Base-by-base conservation (phyloP, 2,888 invertebrate species). In the Perithous albicinctus region DNA sequence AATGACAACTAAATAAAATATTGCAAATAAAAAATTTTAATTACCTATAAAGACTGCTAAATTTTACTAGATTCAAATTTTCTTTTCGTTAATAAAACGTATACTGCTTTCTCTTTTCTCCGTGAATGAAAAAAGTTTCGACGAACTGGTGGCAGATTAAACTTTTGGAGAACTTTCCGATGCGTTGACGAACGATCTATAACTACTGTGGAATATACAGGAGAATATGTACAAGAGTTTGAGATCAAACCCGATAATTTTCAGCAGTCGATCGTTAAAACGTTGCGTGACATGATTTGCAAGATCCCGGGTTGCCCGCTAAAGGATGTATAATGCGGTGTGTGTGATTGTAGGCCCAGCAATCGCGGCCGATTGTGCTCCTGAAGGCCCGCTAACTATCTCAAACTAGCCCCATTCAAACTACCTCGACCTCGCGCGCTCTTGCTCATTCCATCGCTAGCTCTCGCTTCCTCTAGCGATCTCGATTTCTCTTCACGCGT, bases 381-480 rank as follows among this genome's bases (percentile, higher is more conserved):
- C 90, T 92, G 91, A 92, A 92, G 91, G 90, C 91, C 90, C 90
- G 90, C 90, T 92, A 92, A 92, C 92, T 92, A 92, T 91, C 91
- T 91, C 92, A 92, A 92, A 92, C 91, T 92, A 92, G 91, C 91
- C 89, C 92, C 90, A 92, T 92, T 92, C 92, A 92, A 89, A 87
- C 89, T 85, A 85, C 78, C 54, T 26, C 89, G 87, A 89, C 88
- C 89, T 89, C 90, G 85, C 87, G 86, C 87, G 86, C 54, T 46
- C 75, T 82, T 77, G 56, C 66, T 81, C 73, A 12, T 43, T 51
- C 70, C n/a, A n/a, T 67, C 66, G 41, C 51, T 63, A n/a, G n/a
- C 61, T 66, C 86, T 80, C 80, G 82, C 80, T 78, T 85, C 80
- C 83, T 78, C 26, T 18, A 84, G 84, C 85, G 78, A 84, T 86